phyloP scores from a whole-genome alignment of 37 sponge, comb jelly and placozoan genomes.

The Lycopodina hypogea region DNA sequence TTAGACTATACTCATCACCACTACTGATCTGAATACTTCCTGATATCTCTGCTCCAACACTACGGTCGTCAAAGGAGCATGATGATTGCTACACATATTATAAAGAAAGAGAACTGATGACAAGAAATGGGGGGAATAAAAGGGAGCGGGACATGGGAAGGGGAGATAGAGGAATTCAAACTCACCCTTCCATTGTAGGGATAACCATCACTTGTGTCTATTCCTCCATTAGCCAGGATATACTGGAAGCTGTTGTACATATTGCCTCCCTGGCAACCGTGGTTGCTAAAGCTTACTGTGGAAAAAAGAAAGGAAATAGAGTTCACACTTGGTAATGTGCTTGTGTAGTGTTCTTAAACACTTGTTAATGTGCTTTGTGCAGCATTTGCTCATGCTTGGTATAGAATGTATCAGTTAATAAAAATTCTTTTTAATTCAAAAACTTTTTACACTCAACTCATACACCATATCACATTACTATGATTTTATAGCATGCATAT shows the following conservation, averaged over 20 bases:
- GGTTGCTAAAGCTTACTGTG: constrained; percentile 69
- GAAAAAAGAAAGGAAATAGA: not conserved
- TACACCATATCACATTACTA: no score
- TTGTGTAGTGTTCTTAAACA: no score
- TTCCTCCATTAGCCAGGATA: constrained; percentile 67
- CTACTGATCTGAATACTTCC: constrained; percentile 17
- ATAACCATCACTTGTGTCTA: constrained; percentile 64
- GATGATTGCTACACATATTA: constrained; percentile 39
- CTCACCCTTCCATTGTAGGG: constrained; percentile 70
- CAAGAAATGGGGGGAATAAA: not conserved
- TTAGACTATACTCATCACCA: constrained; percentile 32
- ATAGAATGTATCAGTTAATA: no score
- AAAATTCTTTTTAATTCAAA: no score
- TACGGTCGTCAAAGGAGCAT: constrained; percentile 5
- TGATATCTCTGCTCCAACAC: constrained; percentile 28
- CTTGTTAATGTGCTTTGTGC: no score
- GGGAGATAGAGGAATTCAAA: not conserved
- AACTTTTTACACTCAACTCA: no score
- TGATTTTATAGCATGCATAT: no score
- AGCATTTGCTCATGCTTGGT: no score
- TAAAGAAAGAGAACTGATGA: not conserved
- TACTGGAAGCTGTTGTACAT: constrained; percentile 72
- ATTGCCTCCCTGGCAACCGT: constrained; percentile 82
- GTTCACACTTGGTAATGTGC: not conserved
- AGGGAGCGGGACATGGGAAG: not conserved